Evolutionary conservation across 1,140 invertebrate genomes (phyloP), one percentile per base, ranked within the genome.

Genomic region (Brachystomella parvula): DNA sequence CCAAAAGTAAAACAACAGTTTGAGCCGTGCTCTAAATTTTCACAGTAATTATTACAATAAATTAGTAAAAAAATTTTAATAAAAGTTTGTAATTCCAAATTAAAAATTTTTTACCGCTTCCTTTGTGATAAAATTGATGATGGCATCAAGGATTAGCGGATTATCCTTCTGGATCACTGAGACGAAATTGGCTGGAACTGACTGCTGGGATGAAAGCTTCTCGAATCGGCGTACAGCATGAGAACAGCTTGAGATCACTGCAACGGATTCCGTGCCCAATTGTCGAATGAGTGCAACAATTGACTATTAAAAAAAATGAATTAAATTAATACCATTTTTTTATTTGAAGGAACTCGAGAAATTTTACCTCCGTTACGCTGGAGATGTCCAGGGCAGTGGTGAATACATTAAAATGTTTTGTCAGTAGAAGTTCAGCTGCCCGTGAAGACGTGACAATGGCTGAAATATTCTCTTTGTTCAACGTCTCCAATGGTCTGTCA

Each of bases 371-470:
- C n/a, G 69, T 66, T 2, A 74, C 69, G 53, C 73, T 69, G 56
- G 69, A 66, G 30, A 75, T 67, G 47, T 73, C 74, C 15, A 73
- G 74, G 0, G 73, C 71, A 29, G 74, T 74, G 9, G 74, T 74
- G 47, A 75, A 72, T 19, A 75, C 72, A 59, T 73, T 73, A 6
- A 65, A 65, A 61, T 73, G 72, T 47, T 65, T 73, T 32, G 65
- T 61, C 28, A 73, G 53, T 2, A 73, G 59, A 17, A 73, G 26
- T 47, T 71, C 72, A 12, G 72, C 72, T 1, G 72, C 72, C 30
- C 67, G 31, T 1, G 69, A 29, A 9, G 69, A 73, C 17, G 72
- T 73, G n/a, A 73, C 72, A 32, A 73, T 67, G 1, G 72, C 69
- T 2, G 72, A 73, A 39, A 73, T 66, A 33, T 73, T 73, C 28